Conservation (phyloP, 2,888 invertebrate species). For the Cheilosia impressa region DNA sequence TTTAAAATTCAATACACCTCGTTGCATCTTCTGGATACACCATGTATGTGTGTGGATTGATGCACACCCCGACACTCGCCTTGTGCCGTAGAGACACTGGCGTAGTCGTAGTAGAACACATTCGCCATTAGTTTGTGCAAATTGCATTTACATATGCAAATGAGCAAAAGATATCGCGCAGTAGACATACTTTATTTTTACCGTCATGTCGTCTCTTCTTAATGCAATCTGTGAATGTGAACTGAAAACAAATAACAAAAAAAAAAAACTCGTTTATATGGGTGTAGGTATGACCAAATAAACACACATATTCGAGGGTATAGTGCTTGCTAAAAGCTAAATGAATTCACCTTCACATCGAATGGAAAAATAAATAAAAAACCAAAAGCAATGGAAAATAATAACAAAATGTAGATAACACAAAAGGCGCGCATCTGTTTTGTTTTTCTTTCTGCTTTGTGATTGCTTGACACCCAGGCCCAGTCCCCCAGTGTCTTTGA, state of each 20-base stretch:
- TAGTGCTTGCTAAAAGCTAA: conserved; percentile 34
- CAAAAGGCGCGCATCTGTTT: conserved; percentile 38
- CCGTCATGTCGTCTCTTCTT: conserved; percentile 17
- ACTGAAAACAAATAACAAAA: background rate
- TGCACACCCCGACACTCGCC: conserved; percentile 14
- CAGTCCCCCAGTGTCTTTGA: background rate
- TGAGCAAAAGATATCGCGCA: conserved; percentile 61
- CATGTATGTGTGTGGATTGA: background rate
- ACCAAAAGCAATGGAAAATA: conserved; percentile 29
- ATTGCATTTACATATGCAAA: conserved; percentile 75
- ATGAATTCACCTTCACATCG: conserved; percentile 63
- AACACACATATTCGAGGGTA: conserved; percentile 57
- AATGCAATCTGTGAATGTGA: conserved; percentile 48
- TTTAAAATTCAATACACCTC: conserved; percentile 68
- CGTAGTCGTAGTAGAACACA: conserved; percentile 40
- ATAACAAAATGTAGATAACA: conserved; percentile 30
- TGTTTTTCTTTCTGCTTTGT: conserved; percentile 2
- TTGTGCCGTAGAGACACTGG: conserved; percentile 7
- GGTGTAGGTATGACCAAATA: conserved; percentile 23
- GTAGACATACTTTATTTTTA: conserved; percentile 51
- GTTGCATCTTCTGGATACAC: conserved; percentile 26
- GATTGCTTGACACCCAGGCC: conserved; percentile 7
- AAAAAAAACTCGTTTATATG: background rate
- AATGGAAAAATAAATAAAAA: conserved; percentile 24
- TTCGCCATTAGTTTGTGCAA: conserved; percentile 74